Evolutionary conservation across 35 echinoderm and acorn worm genomes (phyloP), one percentile per base, ranked within the genome.

Genomic region (Diadema setosum): DNA sequence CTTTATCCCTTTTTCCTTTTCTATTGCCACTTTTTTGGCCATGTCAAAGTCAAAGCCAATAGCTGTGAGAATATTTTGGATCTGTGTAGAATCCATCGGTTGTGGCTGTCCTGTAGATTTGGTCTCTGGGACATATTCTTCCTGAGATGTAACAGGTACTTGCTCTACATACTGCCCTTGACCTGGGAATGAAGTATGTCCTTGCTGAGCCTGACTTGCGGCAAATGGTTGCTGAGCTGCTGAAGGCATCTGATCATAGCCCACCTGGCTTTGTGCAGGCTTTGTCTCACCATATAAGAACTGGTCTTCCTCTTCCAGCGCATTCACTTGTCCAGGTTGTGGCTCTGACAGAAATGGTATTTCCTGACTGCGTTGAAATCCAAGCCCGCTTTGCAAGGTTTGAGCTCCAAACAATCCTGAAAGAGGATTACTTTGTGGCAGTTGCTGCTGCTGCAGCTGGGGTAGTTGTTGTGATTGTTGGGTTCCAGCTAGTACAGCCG

Each of bases 31-130:
- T 14, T 78, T 39, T 44, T 78, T 78, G 73, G 73, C 73, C 73
- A 78, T 78, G 73, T 78, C 73, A 78, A 78, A 78, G 21, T 78
- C 73, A 78, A 78, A 78, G 35, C 73, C 73, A 78, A 78, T 78
- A 24, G 73, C 73, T 15, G 73, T 24, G 33, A 78, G 40, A 78
- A 78, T 78, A 9, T 78, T 78, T 14, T 78, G 73, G 40, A 78
- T 78, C 2, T 78, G 73, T 9, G 39, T 78, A 42, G 73, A 44
- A 23, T 78, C 73, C 14, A 78, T 41, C 3, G 73, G 48, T n/a
- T 52, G 9, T n/a, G n/a, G 48, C 20, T 39, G 73, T 78, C 48
- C 48, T 78, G 44, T 34, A 67, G 63, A 34, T 67, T 67, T 67
- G 21, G 25, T 36, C 21, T 78, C 73, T 18, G 73, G 73, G 40